A percentile compares a stretch with the other conserved stretches of the same genome.
phyloP scores from a whole-genome alignment of 2,113 vertebrate species.

The Cyprinus carpio region DNA sequence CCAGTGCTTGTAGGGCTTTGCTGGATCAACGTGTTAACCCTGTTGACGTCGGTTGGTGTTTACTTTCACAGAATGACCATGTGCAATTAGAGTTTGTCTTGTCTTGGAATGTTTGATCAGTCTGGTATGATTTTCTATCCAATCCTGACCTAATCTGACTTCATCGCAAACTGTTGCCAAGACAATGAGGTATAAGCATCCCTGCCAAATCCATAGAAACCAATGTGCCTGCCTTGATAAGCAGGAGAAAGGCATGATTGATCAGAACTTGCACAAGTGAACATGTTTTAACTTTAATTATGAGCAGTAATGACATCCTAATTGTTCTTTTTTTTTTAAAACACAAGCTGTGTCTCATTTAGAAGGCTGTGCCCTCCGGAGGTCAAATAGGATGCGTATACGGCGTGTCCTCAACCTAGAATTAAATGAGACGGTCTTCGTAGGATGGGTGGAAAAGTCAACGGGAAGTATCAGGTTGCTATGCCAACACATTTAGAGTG shows the following conservation, averaged over 20 bases:
- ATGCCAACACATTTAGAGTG: no score
- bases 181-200: background rate
- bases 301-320: background rate
- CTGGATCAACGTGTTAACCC: background rate
- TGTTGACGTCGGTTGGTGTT: background rate
- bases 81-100: background rate
- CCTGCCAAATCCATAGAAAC: background rate
- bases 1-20: background rate
- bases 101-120: constrained; percentile 21
- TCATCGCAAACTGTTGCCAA: constrained; percentile 12
- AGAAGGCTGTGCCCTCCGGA: no score
- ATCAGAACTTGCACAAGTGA: background rate
- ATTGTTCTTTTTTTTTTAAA: background rate
- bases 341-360: background rate
- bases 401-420: no score
- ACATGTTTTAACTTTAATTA: background rate
- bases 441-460: no score
- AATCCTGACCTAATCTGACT: constrained; percentile 2
- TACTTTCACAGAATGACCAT: background rate
- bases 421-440: no score
- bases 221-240: background rate
- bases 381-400: no score
- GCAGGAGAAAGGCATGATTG: background rate
- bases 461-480: no score
- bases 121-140: constrained; percentile 18